Conservation (phyloP, 2,113 vertebrate species). For the Phyllopteryx taeniolatus region DNA sequence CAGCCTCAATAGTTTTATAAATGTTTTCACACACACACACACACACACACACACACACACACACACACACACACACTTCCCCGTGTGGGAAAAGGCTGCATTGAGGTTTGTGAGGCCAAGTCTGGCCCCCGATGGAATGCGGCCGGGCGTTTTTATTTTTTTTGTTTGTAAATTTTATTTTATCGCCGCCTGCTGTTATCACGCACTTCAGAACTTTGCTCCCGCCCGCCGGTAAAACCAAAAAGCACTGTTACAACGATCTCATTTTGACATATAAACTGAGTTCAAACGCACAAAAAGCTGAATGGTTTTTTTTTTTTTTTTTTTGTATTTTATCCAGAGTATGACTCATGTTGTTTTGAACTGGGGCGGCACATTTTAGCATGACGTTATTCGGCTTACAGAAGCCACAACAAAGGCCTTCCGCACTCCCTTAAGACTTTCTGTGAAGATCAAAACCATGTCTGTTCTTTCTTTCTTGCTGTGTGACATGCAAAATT, state of each 20-base stretch:
- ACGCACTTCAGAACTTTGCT: background rate
- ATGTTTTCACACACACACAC: background rate
- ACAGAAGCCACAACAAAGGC: background rate
- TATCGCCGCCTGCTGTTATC: background rate
- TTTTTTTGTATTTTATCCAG: background rate
- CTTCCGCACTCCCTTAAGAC: background rate
- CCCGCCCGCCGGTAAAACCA: background rate
- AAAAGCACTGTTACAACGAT: background rate
- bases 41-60: slow-evolving; percentile 1
- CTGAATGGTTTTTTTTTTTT: background rate
- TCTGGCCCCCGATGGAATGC: slow-evolving; percentile 64
- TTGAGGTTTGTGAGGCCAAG: slow-evolving; percentile 36
- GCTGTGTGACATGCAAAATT: background rate
- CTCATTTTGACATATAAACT: background rate
- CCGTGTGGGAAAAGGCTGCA: slow-evolving; percentile 52
- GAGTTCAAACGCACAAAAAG: background rate
- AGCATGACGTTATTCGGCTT: background rate
- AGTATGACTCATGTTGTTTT: background rate
- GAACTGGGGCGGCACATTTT: background rate
- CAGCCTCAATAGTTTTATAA: background rate
- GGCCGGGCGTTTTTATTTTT: slow-evolving; percentile 35
- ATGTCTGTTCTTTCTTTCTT: background rate
- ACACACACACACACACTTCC: slow-evolving; percentile 17
- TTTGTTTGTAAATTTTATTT: background rate
- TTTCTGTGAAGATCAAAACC: background rate